These are phyloP conservation scores for Zhuqinia jingwanae DNA, from an alignment of 2,888 invertebrate genomes.

Conservation along the genomic window DNA sequence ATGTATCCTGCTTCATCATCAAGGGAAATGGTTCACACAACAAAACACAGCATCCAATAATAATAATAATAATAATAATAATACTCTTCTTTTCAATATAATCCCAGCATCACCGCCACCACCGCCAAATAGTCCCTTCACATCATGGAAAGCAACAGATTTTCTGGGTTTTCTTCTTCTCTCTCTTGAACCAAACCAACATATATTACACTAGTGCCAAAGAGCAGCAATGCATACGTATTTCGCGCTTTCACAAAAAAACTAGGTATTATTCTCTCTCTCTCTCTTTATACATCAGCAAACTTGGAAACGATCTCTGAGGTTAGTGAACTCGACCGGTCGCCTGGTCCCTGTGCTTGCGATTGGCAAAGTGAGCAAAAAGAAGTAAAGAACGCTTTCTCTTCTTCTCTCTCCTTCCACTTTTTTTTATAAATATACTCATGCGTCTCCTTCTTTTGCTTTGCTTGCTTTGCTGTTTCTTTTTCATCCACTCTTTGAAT, in stretches of 20 bases:
- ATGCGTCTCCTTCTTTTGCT: not conserved
- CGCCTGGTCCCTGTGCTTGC: conserved; percentile 47
- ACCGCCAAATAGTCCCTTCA: not conserved
- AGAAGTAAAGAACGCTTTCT: conserved; percentile 32
- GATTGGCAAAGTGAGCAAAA: conserved; percentile 40
- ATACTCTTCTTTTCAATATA: conserved; percentile 1
- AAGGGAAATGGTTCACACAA: conserved; percentile 20
- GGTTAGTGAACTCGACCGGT: conserved; percentile 69
- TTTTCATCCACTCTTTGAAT: conserved; percentile 10
- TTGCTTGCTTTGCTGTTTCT: not conserved
- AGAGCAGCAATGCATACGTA: not conserved
- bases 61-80: too few relatives aligned
- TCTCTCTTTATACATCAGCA: too few relatives aligned
- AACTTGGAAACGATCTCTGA: conserved; percentile 46
- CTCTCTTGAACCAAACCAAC: not conserved
- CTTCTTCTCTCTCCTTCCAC: conserved; percentile 5
- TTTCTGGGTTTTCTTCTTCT: not conserved
- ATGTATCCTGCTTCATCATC: conserved; percentile 12
- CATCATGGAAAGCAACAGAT: conserved; percentile 58
- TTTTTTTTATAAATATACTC: conserved; percentile 15
- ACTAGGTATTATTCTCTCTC: conserved; percentile 21
- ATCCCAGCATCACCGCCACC: too few relatives aligned
- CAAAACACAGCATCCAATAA: not conserved
- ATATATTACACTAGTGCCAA: not conserved
- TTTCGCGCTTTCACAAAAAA: not conserved